Conservation (phyloP, 2,113 vertebrate genomes). For the Phylloscopus trochilus region DNA sequence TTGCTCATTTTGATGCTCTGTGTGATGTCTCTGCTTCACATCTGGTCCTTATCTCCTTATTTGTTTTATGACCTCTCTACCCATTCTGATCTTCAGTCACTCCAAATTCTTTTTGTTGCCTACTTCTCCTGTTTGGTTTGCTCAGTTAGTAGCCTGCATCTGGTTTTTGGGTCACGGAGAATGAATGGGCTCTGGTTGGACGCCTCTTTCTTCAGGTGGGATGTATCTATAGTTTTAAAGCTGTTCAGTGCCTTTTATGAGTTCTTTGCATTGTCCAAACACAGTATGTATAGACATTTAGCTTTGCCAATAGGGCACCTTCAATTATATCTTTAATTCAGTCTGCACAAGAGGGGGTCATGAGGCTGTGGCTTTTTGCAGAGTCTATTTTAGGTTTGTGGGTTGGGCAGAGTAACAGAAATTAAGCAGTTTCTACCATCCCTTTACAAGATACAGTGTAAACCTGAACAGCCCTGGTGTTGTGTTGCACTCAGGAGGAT, state of each 20-base stretch:
- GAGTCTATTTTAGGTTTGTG: background rate
- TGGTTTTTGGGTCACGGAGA: background rate
- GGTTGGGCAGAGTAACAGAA: background rate
- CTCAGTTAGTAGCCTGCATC: background rate
- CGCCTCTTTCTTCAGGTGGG: background rate
- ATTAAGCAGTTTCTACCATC: background rate
- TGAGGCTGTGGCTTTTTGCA: background rate
- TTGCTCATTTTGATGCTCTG: conserved; percentile 40
- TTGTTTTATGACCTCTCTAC: conserved; percentile 33
- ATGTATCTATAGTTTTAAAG: background rate
- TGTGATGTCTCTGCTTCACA: background rate
- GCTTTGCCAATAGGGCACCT: background rate
- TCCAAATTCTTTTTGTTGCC: conserved; percentile 8
- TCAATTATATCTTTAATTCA: background rate
- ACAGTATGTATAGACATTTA: background rate
- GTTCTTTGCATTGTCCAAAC: background rate
- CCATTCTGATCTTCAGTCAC: background rate
- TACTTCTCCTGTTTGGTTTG: background rate
- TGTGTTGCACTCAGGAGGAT: background rate
- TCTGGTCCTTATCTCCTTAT: conserved; percentile 11
- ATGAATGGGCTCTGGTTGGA: background rate
- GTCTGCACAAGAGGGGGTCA: background rate
- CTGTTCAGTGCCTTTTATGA: background rate
- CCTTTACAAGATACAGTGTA: background rate
- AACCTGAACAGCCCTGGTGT: background rate